A percentile compares a stretch with the other conserved stretches of the same genome.
Evolutionary conservation across 2,888 invertebrate species (phyloP).

Genomic region (Euzophera pinguis): DNA sequence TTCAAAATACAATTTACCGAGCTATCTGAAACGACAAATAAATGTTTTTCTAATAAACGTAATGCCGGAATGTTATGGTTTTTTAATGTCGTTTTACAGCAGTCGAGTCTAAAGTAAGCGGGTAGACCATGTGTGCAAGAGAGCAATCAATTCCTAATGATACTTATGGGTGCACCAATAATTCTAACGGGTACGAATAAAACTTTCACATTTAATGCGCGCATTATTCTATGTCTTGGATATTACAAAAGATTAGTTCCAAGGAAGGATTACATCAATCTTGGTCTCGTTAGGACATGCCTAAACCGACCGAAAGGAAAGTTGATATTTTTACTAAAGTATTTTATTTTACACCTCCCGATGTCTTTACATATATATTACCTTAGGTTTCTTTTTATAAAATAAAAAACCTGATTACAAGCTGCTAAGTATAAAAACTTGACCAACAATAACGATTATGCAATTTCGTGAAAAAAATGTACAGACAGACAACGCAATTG

Average conservation of each 20-base stretch:
- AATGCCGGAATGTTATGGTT: conserved; percentile 2
- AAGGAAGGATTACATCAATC: conserved; percentile 38
- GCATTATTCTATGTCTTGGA: conserved; percentile 35
- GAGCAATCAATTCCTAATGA: conserved; percentile 51
- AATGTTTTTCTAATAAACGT: background rate
- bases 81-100: conserved; percentile 34
- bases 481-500: conserved; percentile 40
- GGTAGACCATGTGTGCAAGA: conserved; percentile 45
- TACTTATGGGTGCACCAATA: conserved; percentile 54
- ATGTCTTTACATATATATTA: conserved; percentile 70
- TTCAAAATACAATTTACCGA: conserved; percentile 24
- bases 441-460: conserved; percentile 73
- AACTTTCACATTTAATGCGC: conserved; percentile 50
- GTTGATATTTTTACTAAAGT: conserved; percentile 58
- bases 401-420: conserved; percentile 71
- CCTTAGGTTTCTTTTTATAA: conserved; percentile 50
- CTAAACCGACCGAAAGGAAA: conserved; percentile 53
- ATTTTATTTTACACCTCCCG: conserved; percentile 70
- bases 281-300: conserved; percentile 37
- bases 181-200: conserved; percentile 49
- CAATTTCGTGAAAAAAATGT: conserved; percentile 60
- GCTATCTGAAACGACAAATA: conserved; percentile 17
- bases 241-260: conserved; percentile 35
- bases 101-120: conserved; percentile 22
- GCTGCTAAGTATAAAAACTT: conserved; percentile 71